These are phyloP conservation scores for Ennomos erosarius DNA, from an alignment of 2,888 invertebrate genomes.

Conservation along the genomic window DNA sequence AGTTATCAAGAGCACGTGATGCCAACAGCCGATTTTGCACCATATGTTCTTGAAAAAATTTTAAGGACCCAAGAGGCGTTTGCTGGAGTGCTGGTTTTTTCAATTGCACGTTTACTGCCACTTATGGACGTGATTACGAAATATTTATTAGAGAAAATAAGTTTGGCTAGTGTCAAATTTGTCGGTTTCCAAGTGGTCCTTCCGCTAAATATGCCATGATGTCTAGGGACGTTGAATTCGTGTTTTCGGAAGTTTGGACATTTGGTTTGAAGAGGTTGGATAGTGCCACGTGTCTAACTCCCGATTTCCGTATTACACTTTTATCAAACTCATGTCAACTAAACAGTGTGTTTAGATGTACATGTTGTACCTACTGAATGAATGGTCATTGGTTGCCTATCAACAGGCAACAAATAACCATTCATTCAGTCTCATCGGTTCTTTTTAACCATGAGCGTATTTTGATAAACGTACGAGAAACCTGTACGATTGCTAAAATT, in stretches of 20 bases:
- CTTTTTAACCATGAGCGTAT: no score
- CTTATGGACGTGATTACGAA: conserved; percentile 38
- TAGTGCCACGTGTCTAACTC: neutral
- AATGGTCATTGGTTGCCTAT: no score
- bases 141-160: conserved; percentile 50
- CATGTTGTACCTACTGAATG: no score
- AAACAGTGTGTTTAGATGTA: no score
- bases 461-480: no score
- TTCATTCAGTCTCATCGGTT: no score
- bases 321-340: no score
- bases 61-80: conserved; percentile 19
- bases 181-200: conserved; percentile 65
- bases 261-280: conserved; percentile 9
- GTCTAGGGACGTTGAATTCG: conserved; percentile 32
- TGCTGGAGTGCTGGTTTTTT: conserved; percentile 21
- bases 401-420: no score
- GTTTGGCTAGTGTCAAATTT: conserved; percentile 53
- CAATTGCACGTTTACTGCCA: conserved; percentile 11
- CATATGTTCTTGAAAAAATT: conserved; percentile 34
- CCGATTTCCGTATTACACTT: no score
- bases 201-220: conserved; percentile 48
- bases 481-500: no score
- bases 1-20: conserved; percentile 39
- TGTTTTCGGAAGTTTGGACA: conserved; percentile 24
- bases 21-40: conserved; percentile 23